Percentiles rank a stretch among this genome's conserved stretches.
phyloP scores from a whole-genome alignment of 2,113 vertebrate species.

The Circaetus gallicus region DNA sequence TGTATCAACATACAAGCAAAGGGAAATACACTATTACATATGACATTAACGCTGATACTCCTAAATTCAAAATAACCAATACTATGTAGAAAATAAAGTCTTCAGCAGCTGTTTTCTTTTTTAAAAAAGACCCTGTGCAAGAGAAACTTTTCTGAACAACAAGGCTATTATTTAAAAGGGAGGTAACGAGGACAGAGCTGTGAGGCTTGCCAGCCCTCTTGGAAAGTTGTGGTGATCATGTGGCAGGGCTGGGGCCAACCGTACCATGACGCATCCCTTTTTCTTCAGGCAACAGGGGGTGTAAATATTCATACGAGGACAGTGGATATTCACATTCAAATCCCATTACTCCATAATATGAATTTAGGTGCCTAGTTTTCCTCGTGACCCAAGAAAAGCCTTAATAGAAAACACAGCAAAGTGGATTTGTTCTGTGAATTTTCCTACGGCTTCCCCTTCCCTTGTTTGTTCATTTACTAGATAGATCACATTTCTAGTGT shows the following conservation, averaged over 20 bases:
- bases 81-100: neutral
- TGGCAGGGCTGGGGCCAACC: neutral
- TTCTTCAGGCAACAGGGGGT: neutral
- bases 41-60: neutral
- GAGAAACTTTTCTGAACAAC: neutral
- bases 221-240: neutral
- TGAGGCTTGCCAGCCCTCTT: neutral
- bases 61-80: neutral
- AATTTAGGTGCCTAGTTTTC: conserved; percentile 50
- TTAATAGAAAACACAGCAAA: conserved; percentile 15
- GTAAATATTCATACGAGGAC: conserved; percentile 17
- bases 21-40: neutral
- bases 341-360: conserved; percentile 45
- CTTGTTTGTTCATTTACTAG: neutral
- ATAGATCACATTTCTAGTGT: neutral
- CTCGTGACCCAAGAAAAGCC: conserved; percentile 11
- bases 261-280: neutral
- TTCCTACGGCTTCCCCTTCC: neutral
- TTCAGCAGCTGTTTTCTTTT: neutral
- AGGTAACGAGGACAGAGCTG: neutral
- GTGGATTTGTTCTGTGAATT: neutral
- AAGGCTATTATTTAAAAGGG: neutral
- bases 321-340: conserved; percentile 15
- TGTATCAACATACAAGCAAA: neutral
- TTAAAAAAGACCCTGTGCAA: neutral